Evolutionary conservation across 2,888 invertebrate species (phyloP).

Genomic region (Anaspis maculata): DNA sequence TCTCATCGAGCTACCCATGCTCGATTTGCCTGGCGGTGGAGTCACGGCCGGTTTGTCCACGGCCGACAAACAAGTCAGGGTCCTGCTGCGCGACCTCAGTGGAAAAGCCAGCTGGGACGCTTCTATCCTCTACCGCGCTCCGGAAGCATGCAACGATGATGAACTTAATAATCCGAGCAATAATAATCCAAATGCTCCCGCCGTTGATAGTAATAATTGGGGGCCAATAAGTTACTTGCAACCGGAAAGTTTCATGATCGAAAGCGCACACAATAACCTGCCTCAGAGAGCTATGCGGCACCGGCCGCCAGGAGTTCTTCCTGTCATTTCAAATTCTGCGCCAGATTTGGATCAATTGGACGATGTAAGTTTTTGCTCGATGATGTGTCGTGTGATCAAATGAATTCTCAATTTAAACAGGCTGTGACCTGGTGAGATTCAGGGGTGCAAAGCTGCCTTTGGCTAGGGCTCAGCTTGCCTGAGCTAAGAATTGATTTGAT

Average conservation of each 20-base stretch:
- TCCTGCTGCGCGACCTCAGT: slow-evolving; percentile 80
- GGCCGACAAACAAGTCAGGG: slow-evolving; percentile 68
- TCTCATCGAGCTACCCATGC: slow-evolving; percentile 78
- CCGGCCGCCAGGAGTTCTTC: slow-evolving; percentile 67
- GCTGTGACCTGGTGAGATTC: too few relatives aligned
- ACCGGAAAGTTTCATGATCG: slow-evolving; percentile 35
- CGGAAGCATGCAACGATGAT: slow-evolving; percentile 36
- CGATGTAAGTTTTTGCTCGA: too few relatives aligned
- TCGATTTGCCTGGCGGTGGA: slow-evolving; percentile 72
- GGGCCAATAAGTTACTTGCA: slow-evolving; percentile 27
- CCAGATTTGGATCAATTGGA: slow-evolving; percentile 87
- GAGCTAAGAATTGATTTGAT: too few relatives aligned
- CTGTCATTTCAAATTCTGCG: slow-evolving; percentile 71
- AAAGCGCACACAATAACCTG: slow-evolving; percentile 23
- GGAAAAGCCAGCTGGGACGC: slow-evolving; percentile 97
- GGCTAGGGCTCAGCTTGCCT: too few relatives aligned
- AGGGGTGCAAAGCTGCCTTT: too few relatives aligned
- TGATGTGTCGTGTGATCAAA: too few relatives aligned
- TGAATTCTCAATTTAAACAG: too few relatives aligned
- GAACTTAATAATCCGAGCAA: not conserved
- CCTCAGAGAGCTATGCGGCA: slow-evolving; percentile 64
- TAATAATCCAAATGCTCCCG: not conserved
- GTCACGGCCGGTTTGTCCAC: slow-evolving; percentile 69
- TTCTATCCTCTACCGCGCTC: slow-evolving; percentile 77
- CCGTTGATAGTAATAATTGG: slow-evolving; percentile 15